phyloP scores from a whole-genome alignment of 2,888 invertebrate species.

The Malacosoma neustria region DNA sequence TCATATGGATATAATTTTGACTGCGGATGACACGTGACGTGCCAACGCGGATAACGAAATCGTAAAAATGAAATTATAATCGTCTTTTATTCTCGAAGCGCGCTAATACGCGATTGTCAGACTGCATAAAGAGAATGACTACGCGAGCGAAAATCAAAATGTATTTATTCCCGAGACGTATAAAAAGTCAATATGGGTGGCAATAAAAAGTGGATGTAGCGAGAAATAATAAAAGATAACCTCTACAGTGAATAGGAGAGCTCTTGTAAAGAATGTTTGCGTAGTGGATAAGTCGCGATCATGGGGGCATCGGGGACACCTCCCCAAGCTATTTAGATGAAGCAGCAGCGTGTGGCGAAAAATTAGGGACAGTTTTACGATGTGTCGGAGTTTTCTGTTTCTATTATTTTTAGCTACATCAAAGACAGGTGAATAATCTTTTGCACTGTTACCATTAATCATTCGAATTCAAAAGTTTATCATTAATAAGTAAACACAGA shows the following conservation, averaged over 20 bases:
- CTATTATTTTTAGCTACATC: no score
- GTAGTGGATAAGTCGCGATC: constrained; percentile 69
- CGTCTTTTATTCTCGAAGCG: constrained; percentile 46
- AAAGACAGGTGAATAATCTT: no score
- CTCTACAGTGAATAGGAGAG: constrained; percentile 65
- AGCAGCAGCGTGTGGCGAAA: constrained; percentile 34
- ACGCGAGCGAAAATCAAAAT: constrained; percentile 67
- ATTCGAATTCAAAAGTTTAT: no score
- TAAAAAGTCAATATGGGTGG: constrained; percentile 74
- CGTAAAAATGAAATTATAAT: constrained; percentile 15
- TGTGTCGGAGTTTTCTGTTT: constrained; percentile 22
- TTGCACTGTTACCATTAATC: no score
- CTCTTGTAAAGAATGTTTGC: constrained; percentile 72
- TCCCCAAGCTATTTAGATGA: constrained; percentile 38
- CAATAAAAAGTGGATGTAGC: constrained; percentile 64
- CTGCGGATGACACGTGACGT: constrained; percentile 1
- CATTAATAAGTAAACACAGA: no score
- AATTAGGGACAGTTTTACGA: constrained; percentile 54
- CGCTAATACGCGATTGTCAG: constrained; percentile 57
- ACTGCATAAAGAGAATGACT: constrained; percentile 50
- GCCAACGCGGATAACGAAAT: constrained; percentile 1
- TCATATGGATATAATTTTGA: no score
- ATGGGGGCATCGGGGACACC: constrained; percentile 66
- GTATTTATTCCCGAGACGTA: constrained; percentile 69
- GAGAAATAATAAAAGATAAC: constrained; percentile 72